Conservation (phyloP, 1,140 invertebrate genomes). For the Heliconius hewitsoni region DNA sequence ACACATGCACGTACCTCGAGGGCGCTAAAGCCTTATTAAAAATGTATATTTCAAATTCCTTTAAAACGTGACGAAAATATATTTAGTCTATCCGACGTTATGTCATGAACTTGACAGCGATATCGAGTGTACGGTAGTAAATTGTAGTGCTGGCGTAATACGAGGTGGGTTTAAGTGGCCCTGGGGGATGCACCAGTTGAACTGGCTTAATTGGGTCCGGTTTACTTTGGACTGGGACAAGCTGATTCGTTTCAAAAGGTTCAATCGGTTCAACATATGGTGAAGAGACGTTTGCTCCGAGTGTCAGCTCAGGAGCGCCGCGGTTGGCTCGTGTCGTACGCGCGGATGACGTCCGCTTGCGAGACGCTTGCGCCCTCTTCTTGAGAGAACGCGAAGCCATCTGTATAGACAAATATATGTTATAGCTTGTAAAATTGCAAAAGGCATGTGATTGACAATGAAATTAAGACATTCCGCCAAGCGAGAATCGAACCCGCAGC, state of each 20-base stretch:
- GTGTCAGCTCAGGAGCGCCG: slow-evolving; percentile 85
- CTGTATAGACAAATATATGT: slow-evolving; percentile 78
- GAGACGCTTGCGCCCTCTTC: slow-evolving; percentile 97
- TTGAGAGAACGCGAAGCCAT: slow-evolving; percentile 99
- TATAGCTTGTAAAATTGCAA: background rate
- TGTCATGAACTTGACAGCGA: slow-evolving; percentile 1
- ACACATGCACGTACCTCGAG: slow-evolving; percentile 13
- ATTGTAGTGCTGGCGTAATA: background rate
- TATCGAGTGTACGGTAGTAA: slow-evolving; percentile 14
- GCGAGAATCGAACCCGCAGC: slow-evolving; percentile 11
- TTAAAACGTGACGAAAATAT: slow-evolving; percentile 38
- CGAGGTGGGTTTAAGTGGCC: background rate
- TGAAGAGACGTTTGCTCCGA: slow-evolving; percentile 13
- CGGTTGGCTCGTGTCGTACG: slow-evolving; percentile 95
- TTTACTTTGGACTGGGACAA: background rate
- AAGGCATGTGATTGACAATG: background rate
- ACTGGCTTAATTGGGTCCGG: background rate
- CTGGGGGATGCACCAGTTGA: background rate
- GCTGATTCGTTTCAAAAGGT: background rate
- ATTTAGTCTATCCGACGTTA: slow-evolving; percentile 17
- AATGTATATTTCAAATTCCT: slow-evolving; percentile 31
- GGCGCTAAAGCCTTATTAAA: slow-evolving; percentile 31
- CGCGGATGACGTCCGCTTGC: slow-evolving; percentile 95
- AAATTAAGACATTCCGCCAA: background rate
- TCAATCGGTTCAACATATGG: slow-evolving; percentile 13